Evolutionary conservation across 2,888 invertebrate genomes (phyloP).

Genomic region (Nemapogon koenigi): DNA sequence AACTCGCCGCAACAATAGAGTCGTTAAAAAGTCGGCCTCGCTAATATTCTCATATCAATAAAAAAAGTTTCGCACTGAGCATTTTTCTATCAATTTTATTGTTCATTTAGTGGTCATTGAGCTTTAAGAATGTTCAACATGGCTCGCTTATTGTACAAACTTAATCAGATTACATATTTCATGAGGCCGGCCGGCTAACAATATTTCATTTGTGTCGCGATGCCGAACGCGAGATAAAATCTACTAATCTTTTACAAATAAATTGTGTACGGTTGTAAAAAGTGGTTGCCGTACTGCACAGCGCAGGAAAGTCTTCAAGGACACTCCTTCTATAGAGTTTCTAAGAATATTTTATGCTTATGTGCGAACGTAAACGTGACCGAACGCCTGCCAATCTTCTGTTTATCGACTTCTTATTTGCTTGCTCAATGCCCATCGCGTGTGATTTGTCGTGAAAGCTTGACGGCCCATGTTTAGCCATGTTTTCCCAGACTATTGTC

Average conservation of each 20-base stretch:
- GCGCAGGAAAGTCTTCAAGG: slow-evolving; percentile 17
- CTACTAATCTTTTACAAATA: slow-evolving; percentile 41
- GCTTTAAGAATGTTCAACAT: slow-evolving; percentile 13
- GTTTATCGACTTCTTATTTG: slow-evolving; percentile 26
- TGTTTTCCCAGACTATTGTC: no score
- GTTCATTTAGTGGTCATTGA: slow-evolving; percentile 25
- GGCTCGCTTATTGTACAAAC: slow-evolving; percentile 12
- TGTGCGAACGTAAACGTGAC: slow-evolving; percentile 17
- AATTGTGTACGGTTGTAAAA: slow-evolving; percentile 25
- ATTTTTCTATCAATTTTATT: slow-evolving; percentile 20
- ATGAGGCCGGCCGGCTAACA: slow-evolving; percentile 30
- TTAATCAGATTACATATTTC: slow-evolving; percentile 43
- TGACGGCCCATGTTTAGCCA: no score
- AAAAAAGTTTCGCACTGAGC: slow-evolving; percentile 9
- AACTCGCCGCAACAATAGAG: slow-evolving; percentile 33
- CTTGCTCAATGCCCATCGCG: slow-evolving; percentile 24
- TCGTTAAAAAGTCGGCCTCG: slow-evolving; percentile 15
- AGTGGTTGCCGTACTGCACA: neutral
- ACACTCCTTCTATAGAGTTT: slow-evolving; percentile 25
- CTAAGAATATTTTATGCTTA: slow-evolving; percentile 15
- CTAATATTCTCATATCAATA: slow-evolving; percentile 16
- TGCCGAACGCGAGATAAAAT: slow-evolving; percentile 41
- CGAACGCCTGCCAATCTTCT: slow-evolving; percentile 30
- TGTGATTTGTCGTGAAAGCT: slow-evolving; percentile 22
- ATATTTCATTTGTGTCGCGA: slow-evolving; percentile 46